phyloP scores from a whole-genome alignment of 2,113 vertebrate genomes.

The Chrysochloris asiatica region DNA sequence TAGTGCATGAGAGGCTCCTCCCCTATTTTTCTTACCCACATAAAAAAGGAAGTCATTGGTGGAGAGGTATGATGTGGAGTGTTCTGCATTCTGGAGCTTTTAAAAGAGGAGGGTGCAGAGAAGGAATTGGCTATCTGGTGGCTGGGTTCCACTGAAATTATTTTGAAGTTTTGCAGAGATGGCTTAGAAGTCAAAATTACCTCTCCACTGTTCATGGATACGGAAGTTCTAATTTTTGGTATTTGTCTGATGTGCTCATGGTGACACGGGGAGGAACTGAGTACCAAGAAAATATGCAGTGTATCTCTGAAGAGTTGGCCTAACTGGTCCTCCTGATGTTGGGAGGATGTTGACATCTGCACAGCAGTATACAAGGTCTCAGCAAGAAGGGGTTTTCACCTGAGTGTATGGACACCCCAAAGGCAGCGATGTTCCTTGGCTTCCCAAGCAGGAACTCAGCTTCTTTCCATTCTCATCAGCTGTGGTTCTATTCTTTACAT shows the following conservation, averaged over 20 bases:
- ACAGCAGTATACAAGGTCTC: not conserved
- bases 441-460: not conserved
- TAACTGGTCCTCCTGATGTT: not conserved
- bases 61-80: not conserved
- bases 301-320: not conserved
- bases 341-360: not conserved
- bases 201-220: not conserved
- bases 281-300: not conserved
- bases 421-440: not conserved
- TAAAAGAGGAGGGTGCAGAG: not conserved
- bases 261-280: not conserved
- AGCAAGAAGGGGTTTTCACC: not conserved
- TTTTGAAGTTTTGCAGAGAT: not conserved
- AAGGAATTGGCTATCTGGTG: not conserved
- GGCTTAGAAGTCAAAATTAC: not conserved
- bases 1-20: no score
- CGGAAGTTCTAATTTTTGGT: rapidly evolving
- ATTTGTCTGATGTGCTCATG: not conserved
- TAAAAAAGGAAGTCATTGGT: not conserved
- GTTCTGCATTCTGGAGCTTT: not conserved
- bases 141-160: not conserved
- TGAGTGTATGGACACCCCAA: not conserved
- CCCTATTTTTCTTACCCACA: not conserved
- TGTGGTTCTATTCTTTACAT: not conserved
- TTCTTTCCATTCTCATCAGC: not conserved